These are phyloP conservation scores for Sepiola atlantica DNA, from an alignment of 2,888 invertebrate genomes.

Conservation along the genomic window DNA sequence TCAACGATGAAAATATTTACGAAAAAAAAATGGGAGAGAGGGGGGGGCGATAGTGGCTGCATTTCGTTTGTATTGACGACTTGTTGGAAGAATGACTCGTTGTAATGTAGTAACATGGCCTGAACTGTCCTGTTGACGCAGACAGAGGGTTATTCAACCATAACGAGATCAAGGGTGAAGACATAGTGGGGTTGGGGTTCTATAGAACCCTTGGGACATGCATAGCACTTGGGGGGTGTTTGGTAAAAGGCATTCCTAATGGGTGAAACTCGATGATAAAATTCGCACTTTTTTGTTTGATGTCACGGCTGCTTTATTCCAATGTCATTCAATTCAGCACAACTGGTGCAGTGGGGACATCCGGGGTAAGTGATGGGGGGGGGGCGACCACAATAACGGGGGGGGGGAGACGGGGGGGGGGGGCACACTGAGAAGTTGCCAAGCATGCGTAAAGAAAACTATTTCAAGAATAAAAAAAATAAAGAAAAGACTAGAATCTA, in stretches of 20 bases:
- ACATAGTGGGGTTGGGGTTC: not conserved
- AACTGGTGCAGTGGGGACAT: not conserved
- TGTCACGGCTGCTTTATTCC: not conserved
- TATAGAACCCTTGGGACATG: not conserved
- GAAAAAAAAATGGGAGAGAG: not conserved
- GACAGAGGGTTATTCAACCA: not conserved
- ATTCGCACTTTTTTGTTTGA: slow-evolving; percentile 22
- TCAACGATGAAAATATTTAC: slow-evolving; percentile 22
- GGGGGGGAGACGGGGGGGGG: not conserved
- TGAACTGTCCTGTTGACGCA: not conserved
- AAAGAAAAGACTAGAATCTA: not conserved
- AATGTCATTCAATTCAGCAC: not conserved
- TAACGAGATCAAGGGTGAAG: not conserved
- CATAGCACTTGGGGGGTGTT: not conserved
- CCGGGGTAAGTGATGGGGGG: not conserved
- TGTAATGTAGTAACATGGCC: not conserved
- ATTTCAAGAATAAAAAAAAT: not conserved
- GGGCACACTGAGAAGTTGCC: not conserved
- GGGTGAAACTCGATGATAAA: not conserved
- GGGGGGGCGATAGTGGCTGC: not conserved
- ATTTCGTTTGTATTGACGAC: not conserved
- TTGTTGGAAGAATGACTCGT: slow-evolving; percentile 8
- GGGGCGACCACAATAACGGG: not conserved
- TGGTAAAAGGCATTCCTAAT: not conserved
- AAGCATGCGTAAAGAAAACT: slow-evolving; percentile 32